Evolutionary conservation across 2,888 invertebrate species (phyloP), one percentile per base, ranked within the genome.

Genomic region (Andrena minutula): DNA sequence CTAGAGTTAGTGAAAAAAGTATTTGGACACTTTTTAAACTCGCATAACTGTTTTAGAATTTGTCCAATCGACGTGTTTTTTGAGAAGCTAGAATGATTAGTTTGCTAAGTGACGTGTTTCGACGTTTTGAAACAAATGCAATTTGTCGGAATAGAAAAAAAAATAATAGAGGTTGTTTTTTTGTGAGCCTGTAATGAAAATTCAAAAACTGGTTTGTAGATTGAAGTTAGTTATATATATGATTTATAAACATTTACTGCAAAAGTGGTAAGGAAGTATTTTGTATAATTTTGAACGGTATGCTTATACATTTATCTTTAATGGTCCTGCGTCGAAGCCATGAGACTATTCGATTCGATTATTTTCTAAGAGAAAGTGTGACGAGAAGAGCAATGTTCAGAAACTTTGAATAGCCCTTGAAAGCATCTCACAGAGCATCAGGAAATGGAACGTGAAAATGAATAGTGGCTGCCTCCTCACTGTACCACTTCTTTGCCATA

Each of bases 401-500:
- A 66, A 83, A 83, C 49, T 83, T 82, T 69, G 70, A 77, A 77
- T 63, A 53, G 72, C 49, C 63, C 75, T 83, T 68, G 69, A 82
- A 73, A 79, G 70, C 79, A 51, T 78, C 78, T 79, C 66, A 60
- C 23, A 60, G 64, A 71, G 78, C 70, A 78, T 71, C 70, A 78
- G 79, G 79, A 79, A 79, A 79, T 79, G 79, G 79, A 78, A 79
- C 65, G 79, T 79, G 79, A 79, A 79, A 79, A 79, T 79, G 79
- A 79, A 79, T 78, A 71, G 65, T 47, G 49, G 64, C 60, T 70
- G 49, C 65, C 41, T 71, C 70, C 60, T 65, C 60, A 20, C 28
- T 26, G 65, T 56, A 26, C 70, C 23, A 51, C 69, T 64, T 75
- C 79, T 71, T 79, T 56, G 23, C 61, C 66, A 61, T 71, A 79